Evolutionary conservation across 2,888 invertebrate genomes (phyloP), one percentile per base, ranked within the genome.

Genomic region (Leptopilina syphax): DNA sequence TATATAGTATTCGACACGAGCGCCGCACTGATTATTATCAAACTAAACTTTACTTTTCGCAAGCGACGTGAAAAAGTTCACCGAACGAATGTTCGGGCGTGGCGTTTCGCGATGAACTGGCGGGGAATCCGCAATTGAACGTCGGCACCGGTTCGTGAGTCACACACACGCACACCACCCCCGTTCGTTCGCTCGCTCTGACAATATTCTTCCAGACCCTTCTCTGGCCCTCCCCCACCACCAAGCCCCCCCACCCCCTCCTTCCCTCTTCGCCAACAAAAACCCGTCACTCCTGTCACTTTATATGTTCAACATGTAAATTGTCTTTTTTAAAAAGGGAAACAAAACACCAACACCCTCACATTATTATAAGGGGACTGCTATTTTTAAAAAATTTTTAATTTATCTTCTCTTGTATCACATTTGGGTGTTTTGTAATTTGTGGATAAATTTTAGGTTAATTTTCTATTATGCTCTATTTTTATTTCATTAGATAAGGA

Each of bases 101-200:
- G 91, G 91, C 91, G 91, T 89, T 89, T 89, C 91, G 90, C 92
- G 91, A 90, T 88, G 88, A 89, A 92, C 91, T 91, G 90, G 85
- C 90, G 86, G 85, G 85, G 87, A 86, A 85, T 84, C 83, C 83
- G 83, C 84, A 79, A 77, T 34, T 82, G 85, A 84, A 76, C 83
- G 84, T 85, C 85, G 86, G 86, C 89, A 87, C 90, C 87, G 87
- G 87, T 86, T 87, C 87, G 86, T 89, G 90, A 90, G 88, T 90
- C 90, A 90, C 89, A 86, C 84, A 44, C 10, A 10, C 50, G 86
- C 84, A 44, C 10, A 10, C 50, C 88, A 89, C 89, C 90, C 88
- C 88, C 87, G 85, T 81, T 78, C 77, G 82, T 82, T 4, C 34
- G 34, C 34, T 34, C 34, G 34, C 2, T 34, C 83, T 80, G 81